Conservation (phyloP, 2,113 vertebrate species). For the Psittacara wagleri region DNA sequence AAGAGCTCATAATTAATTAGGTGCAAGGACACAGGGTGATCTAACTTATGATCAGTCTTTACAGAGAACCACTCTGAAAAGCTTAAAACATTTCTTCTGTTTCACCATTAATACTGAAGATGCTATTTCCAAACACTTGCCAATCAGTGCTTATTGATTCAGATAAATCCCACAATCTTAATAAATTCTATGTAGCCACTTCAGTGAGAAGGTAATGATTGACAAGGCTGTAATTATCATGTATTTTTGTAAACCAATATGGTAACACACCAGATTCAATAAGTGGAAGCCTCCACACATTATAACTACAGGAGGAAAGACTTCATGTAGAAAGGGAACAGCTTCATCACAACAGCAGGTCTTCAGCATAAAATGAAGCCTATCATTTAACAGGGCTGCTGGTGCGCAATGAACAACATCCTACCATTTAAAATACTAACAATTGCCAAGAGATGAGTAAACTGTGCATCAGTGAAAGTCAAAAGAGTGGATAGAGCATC, state of each 20-base stretch:
- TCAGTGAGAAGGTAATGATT: background rate
- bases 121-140: background rate
- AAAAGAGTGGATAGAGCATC: background rate
- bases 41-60: background rate
- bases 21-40: background rate
- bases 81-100: background rate
- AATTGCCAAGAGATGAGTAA: background rate
- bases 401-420: background rate
- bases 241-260: background rate
- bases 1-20: background rate
- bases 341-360: background rate
- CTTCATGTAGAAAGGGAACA: background rate
- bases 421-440: background rate
- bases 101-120: background rate
- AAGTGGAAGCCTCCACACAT: background rate
- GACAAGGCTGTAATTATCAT: background rate
- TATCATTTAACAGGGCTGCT: background rate
- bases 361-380: background rate
- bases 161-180: background rate
- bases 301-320: background rate
- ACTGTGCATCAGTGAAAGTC: background rate
- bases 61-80: background rate
- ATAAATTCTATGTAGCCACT: rapidly evolving
- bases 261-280: background rate
- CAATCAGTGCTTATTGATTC: background rate